These are phyloP conservation scores for Albula glossodonta DNA, from an alignment of 2,113 vertebrate genomes.

Conservation along the genomic window DNA sequence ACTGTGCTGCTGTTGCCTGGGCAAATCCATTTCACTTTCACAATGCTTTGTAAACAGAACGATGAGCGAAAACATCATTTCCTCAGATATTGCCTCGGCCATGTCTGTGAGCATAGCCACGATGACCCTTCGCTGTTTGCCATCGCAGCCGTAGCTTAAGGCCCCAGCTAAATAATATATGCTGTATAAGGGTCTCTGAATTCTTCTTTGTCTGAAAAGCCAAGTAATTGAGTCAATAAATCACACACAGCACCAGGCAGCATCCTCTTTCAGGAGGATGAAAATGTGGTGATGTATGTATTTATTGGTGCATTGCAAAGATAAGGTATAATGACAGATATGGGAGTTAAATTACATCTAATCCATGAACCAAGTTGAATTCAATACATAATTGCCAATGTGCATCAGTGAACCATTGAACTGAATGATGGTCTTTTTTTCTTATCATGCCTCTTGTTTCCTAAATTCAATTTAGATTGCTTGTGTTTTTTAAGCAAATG, in stretches of 20 bases:
- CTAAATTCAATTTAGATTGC: background rate
- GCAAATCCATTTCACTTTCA: background rate
- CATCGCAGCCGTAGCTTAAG: background rate
- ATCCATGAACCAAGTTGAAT: background rate
- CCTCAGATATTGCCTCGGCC: background rate
- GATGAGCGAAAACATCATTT: background rate
- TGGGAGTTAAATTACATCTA: background rate
- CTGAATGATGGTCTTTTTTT: background rate
- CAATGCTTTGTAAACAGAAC: background rate
- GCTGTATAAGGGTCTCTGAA: background rate
- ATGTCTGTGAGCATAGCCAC: background rate
- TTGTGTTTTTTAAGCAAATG: background rate
- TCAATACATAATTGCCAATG: background rate
- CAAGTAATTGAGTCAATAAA: background rate
- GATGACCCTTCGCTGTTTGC: background rate
- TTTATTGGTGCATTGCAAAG: background rate
- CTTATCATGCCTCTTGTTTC: background rate
- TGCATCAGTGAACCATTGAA: background rate
- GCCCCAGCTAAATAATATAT: background rate
- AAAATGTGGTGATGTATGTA: background rate
- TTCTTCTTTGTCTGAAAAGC: too few relatives aligned
- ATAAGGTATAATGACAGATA: background rate
- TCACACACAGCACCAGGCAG: background rate
- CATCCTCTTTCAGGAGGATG: background rate
- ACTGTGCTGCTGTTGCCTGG: conserved; percentile 8